Conservation (phyloP, 2,113 vertebrate species). For the Pandion haliaetus region DNA sequence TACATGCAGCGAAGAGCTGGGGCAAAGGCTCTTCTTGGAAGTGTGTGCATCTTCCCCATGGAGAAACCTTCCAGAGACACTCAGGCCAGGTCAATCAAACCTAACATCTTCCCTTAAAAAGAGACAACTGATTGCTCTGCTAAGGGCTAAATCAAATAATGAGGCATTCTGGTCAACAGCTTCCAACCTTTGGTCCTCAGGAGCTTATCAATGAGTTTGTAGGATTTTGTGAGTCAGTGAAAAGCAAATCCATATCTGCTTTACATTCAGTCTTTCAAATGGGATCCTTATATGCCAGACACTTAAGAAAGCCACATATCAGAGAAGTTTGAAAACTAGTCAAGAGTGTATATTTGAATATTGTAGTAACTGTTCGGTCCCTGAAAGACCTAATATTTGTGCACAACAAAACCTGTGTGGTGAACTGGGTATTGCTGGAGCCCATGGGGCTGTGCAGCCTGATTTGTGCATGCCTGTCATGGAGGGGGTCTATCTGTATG, state of each 20-base stretch:
- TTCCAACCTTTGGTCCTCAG: neutral
- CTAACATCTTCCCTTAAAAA: neutral
- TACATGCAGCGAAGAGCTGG: neutral
- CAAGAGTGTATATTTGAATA: neutral
- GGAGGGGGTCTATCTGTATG: neutral
- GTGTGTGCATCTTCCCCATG: neutral
- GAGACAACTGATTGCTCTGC: neutral
- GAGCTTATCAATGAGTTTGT: neutral
- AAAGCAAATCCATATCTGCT: neutral
- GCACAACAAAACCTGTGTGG: neutral
- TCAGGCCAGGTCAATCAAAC: neutral
- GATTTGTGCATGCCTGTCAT: neutral
- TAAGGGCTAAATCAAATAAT: neutral
- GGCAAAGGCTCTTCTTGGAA: neutral
- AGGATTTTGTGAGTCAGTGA: neutral
- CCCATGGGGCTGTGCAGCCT: neutral
- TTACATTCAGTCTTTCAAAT: neutral
- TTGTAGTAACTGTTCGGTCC: neutral
- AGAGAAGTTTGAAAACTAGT: neutral
- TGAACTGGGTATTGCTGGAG: neutral
- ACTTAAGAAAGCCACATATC: neutral
- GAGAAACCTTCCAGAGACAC: neutral
- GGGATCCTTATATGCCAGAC: neutral
- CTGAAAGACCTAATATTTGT: neutral
- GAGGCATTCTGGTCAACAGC: neutral